phyloP scores from a whole-genome alignment of 2,797 vertebrate genomes.

The Buceros bicornis region DNA sequence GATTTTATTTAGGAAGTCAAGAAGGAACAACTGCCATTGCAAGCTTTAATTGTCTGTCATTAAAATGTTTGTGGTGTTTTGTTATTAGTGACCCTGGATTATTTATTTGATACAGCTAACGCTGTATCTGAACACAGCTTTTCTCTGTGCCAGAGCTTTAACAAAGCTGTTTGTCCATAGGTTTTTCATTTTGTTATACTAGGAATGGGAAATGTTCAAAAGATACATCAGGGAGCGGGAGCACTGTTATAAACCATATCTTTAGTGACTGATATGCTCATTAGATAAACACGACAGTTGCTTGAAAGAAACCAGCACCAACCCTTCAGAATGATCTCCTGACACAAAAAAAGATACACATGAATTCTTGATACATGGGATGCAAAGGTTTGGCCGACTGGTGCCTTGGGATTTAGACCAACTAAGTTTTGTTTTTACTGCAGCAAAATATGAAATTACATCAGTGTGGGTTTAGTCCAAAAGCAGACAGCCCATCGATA shows the following conservation, averaged over 20 bases:
- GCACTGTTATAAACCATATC: not conserved
- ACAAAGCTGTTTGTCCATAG: not conserved
- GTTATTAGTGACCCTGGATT: not conserved
- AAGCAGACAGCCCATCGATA: not conserved
- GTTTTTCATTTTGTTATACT: not conserved
- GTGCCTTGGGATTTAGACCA: not conserved
- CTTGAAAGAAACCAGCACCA: not conserved
- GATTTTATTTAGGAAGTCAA: slow-evolving; percentile 27
- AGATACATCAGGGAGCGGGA: not conserved
- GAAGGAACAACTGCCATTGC: not conserved
- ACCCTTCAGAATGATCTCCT: not conserved
- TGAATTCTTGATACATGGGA: not conserved
- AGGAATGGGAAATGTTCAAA: slow-evolving; percentile 2
- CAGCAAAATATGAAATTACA: slow-evolving; percentile 4
- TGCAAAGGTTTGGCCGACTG: not conserved
- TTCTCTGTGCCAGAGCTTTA: not conserved
- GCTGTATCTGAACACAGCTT: not conserved
- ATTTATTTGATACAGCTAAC: not conserved
- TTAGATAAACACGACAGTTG: not conserved
- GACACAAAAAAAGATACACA: not conserved
- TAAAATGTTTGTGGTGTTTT: not conserved
- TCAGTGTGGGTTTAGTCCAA: not conserved
- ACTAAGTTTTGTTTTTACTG: not conserved
- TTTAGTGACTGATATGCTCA: not conserved
- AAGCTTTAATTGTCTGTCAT: slow-evolving; percentile 20